These are phyloP conservation scores for Jordanella pulchra DNA, from an alignment of 2,797 vertebrate genomes.

Conservation along the genomic window DNA sequence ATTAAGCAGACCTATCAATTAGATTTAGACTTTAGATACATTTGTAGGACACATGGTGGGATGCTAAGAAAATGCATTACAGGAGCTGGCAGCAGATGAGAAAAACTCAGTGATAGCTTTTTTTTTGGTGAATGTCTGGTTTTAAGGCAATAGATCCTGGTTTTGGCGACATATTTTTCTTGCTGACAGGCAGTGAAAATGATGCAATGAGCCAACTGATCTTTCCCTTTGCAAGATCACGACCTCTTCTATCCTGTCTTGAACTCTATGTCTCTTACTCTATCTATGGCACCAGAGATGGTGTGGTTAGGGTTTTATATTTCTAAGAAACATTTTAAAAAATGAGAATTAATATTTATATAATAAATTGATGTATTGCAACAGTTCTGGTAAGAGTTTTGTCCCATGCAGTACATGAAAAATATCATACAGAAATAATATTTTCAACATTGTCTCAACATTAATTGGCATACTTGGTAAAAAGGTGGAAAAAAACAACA, in stretches of 20 bases:
- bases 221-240: slow-evolving; percentile 41
- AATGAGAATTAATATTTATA: no score
- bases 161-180: slow-evolving; percentile 52
- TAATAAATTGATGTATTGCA: no score
- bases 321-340: no score
- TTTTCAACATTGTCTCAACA: background rate
- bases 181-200: slow-evolving; percentile 50
- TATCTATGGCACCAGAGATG: slow-evolving; percentile 30
- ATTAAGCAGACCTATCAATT: slow-evolving; percentile 46
- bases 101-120: slow-evolving; percentile 22
- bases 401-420: no score
- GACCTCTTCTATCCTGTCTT: slow-evolving; percentile 12
- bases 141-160: slow-evolving; percentile 56
- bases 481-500: background rate
- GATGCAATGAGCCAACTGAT: slow-evolving; percentile 60
- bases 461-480: background rate
- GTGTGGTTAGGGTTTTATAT: slow-evolving; percentile 24
- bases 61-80: slow-evolving; percentile 31
- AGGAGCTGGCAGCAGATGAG: slow-evolving; percentile 59
- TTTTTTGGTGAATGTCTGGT: slow-evolving; percentile 40
- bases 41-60: slow-evolving; percentile 47
- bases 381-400: no score
- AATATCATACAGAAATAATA: no score
- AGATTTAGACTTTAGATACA: slow-evolving; percentile 24
- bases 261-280: slow-evolving; percentile 17